These are phyloP conservation scores for Drosophila nr. fundita DNA, from an alignment of 2,888 invertebrate species.

Conservation along the genomic window DNA sequence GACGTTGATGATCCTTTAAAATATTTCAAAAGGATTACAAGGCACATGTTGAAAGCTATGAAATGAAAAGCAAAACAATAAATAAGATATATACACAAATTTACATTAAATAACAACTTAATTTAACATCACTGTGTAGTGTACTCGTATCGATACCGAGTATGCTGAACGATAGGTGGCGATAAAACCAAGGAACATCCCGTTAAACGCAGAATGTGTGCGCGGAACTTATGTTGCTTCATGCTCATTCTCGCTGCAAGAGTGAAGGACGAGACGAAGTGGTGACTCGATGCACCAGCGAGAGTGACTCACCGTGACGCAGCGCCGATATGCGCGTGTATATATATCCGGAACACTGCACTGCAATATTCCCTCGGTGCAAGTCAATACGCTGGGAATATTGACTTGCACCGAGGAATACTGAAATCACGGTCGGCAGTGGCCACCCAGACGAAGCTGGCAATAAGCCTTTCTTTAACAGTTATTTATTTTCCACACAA, in stretches of 20 bases:
- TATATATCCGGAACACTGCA: too few relatives aligned
- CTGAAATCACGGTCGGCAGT: too few relatives aligned
- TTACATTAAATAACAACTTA: not conserved
- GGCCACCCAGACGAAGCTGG: too few relatives aligned
- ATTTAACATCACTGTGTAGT: not conserved
- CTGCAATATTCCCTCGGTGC: not conserved
- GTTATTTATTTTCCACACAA: not conserved
- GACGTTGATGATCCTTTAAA: not conserved
- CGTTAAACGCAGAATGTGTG: not conserved
- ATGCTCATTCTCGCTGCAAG: not conserved
- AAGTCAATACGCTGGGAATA: too few relatives aligned
- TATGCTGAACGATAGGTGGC: not conserved
- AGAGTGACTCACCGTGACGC: too few relatives aligned
- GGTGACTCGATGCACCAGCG: too few relatives aligned
- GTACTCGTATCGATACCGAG: not conserved
- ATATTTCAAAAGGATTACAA: not conserved
- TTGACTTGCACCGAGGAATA: too few relatives aligned
- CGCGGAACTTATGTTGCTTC: not conserved
- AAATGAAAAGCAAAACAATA: not conserved
- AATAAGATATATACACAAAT: not conserved
- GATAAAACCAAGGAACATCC: not conserved
- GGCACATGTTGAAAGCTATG: not conserved
- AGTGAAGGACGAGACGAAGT: not conserved
- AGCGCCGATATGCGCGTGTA: too few relatives aligned
- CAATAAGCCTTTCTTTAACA: too few relatives aligned